phyloP scores from a whole-genome alignment of 2,113 vertebrate genomes.

The Cyprinodon brontotheroides region DNA sequence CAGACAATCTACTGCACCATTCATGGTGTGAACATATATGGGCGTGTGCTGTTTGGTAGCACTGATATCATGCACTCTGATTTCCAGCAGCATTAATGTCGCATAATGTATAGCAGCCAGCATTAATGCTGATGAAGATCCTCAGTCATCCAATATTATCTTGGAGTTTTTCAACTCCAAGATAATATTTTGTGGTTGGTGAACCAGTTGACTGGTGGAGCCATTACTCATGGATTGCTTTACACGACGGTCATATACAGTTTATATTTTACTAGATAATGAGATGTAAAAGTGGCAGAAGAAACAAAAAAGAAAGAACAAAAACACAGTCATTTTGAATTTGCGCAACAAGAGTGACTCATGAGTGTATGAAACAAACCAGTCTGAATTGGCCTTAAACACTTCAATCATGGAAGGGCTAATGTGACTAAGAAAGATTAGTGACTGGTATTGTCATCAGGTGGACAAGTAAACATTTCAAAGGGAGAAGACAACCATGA shows the following conservation, averaged over 20 bases:
- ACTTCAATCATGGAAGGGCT: conserved; percentile 21
- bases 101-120: too few relatives aligned
- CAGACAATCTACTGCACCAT: conserved; percentile 48
- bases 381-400: conserved; percentile 14
- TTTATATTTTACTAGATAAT: background rate
- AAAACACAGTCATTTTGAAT: background rate
- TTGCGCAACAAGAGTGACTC: conserved; percentile 4
- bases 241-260: background rate
- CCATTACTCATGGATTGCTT: background rate
- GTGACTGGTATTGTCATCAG: conserved; percentile 13
- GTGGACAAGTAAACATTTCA: conserved; percentile 34
- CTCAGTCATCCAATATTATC: too few relatives aligned
- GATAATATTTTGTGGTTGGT: conserved; percentile 1
- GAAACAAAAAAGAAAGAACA: background rate
- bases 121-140: too few relatives aligned
- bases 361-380: conserved; percentile 2
- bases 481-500: conserved; percentile 26
- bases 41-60: conserved; percentile 11
- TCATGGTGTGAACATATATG: conserved; percentile 47
- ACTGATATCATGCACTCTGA: background rate
- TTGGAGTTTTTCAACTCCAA: background rate
- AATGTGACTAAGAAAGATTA: conserved; percentile 25
- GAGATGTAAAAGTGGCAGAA: background rate
- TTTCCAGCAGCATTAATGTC: too few relatives aligned
- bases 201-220: background rate